Percentiles rank a stretch among this genome's conserved stretches.
These are phyloP conservation scores for Rhamphomyia laevipes DNA, from an alignment of 2,888 invertebrate species.

Conservation along the genomic window DNA sequence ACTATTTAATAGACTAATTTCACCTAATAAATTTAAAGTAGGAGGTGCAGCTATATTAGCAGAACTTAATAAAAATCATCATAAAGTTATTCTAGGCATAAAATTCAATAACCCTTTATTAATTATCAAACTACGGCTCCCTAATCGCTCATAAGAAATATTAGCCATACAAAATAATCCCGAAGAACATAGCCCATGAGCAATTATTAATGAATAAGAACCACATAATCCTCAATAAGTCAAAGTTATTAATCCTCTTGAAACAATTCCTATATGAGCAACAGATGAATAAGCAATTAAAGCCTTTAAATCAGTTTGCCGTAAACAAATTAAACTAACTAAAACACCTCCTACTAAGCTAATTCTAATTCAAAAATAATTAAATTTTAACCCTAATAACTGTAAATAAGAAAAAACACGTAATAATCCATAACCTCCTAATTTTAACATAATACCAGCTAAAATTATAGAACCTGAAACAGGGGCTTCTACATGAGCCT, in stretches of 20 bases:
- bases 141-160: slow-evolving; percentile 49
- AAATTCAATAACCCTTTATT: slow-evolving; percentile 51
- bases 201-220: slow-evolving; percentile 47
- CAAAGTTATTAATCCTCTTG: slow-evolving; percentile 45
- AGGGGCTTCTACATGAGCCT: slow-evolving; percentile 66
- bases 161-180: slow-evolving; percentile 54
- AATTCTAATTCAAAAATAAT: slow-evolving; percentile 43
- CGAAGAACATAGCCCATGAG: slow-evolving; percentile 53
- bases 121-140: slow-evolving; percentile 49
- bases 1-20: slow-evolving; percentile 52
- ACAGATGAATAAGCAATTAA: slow-evolving; percentile 61
- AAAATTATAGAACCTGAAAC: slow-evolving; percentile 62
- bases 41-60: slow-evolving; percentile 56
- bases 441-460: slow-evolving; percentile 58
- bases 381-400: slow-evolving; percentile 39
- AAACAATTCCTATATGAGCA: slow-evolving; percentile 53
- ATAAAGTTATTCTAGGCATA: slow-evolving; percentile 46
- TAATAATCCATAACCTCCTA: slow-evolving; percentile 57
- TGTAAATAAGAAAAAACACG: slow-evolving; percentile 44
- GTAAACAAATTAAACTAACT: slow-evolving; percentile 53
- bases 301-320: slow-evolving; percentile 56
- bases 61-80: slow-evolving; percentile 52
- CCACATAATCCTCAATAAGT: slow-evolving; percentile 43
- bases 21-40: slow-evolving; percentile 53
- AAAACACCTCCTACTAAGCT: slow-evolving; percentile 47